Evolutionary conservation across 1,140 invertebrate species (phyloP).

Genomic region (Lamellibrachia luymesi): DNA sequence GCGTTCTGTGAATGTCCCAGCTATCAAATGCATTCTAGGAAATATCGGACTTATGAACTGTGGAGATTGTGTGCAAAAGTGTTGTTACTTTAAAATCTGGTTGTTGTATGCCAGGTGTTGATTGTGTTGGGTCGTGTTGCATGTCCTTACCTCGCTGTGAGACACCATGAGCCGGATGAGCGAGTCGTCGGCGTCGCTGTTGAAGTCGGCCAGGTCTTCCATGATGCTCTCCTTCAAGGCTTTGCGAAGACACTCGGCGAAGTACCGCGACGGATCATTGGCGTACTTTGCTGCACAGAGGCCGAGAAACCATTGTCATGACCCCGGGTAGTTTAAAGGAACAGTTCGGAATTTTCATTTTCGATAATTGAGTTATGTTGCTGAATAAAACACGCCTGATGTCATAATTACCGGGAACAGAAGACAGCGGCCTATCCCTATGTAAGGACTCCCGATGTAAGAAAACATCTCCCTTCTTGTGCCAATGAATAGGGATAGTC

Average conservation of each 20-base stretch:
- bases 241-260: background rate
- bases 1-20: too few relatives aligned
- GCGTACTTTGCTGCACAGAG: constrained; percentile 10
- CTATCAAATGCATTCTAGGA: too few relatives aligned
- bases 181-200: constrained; percentile 71
- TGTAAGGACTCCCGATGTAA: too few relatives aligned
- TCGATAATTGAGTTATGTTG: background rate
- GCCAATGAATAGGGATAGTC: too few relatives aligned
- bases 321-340: too few relatives aligned
- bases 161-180: constrained; percentile 85
- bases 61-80: too few relatives aligned
- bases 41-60: too few relatives aligned
- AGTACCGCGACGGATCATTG: constrained; percentile 9
- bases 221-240: background rate
- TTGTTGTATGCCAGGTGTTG: background rate
- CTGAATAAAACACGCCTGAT: too few relatives aligned
- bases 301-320: too few relatives aligned
- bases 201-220: background rate
- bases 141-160: constrained; percentile 68
- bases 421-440: too few relatives aligned
- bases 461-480: too few relatives aligned
- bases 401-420: too few relatives aligned
- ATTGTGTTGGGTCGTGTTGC: background rate
- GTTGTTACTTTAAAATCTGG: background rate
- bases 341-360: background rate